A percentile compares a stretch with the other conserved stretches of the same genome.
Conservation (phyloP, 2,113 vertebrate genomes). For the Seriola dumerili region DNA sequence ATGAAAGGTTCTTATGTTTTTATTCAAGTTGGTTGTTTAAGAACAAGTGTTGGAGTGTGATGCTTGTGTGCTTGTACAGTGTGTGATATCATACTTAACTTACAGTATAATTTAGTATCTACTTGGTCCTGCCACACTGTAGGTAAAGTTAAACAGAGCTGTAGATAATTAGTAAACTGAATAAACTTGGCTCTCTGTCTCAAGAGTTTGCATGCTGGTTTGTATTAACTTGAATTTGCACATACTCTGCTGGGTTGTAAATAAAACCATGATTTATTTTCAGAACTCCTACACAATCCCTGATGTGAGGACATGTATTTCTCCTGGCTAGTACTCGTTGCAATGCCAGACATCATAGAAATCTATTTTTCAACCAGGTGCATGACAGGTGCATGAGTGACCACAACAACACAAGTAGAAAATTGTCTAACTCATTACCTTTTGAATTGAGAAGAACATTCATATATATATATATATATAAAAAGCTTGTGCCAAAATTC, state of each 20-base stretch:
- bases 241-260: neutral
- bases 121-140: neutral
- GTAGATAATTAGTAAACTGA: neutral
- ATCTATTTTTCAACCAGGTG: conserved; percentile 47
- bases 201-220: neutral
- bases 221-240: neutral
- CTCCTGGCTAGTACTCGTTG: neutral
- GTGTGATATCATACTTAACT: neutral
- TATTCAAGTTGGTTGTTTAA: no score
- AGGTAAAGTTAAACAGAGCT: conserved; percentile 13
- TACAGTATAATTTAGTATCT: neutral
- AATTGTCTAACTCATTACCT: conserved; percentile 47
- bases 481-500: conserved; percentile 61
- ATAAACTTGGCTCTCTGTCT: neutral
- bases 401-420: neutral
- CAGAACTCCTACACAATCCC: neutral
- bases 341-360: neutral
- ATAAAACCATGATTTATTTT: neutral
- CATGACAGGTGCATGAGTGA: conserved; percentile 48
- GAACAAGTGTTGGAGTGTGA: neutral
- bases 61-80: neutral
- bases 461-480: neutral
- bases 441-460: conserved; percentile 46
- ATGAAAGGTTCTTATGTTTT: neutral
- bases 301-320: neutral